phyloP scores from a whole-genome alignment of 2,113 vertebrate species.

The Prionailurus viverrinus region DNA sequence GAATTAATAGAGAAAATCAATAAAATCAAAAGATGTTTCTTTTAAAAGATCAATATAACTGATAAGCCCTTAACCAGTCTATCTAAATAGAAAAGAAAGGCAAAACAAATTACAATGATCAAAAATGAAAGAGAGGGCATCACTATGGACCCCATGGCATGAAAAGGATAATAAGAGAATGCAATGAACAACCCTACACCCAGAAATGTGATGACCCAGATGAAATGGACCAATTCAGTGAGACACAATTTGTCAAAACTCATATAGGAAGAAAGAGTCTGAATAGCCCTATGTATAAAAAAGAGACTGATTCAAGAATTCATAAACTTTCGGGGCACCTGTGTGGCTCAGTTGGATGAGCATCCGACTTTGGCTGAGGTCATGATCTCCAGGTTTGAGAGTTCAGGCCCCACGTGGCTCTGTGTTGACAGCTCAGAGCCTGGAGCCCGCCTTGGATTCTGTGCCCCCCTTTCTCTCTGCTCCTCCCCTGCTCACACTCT shows the following conservation, averaged over 20 bases:
- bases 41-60: background rate
- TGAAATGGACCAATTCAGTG: background rate
- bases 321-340: background rate
- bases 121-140: background rate
- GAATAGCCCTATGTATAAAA: background rate
- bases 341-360: too few relatives aligned
- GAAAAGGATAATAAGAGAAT: background rate
- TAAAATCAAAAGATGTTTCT: background rate
- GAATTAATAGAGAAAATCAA: background rate
- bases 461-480: too few relatives aligned
- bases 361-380: too few relatives aligned
- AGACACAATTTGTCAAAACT: background rate
- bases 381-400: too few relatives aligned
- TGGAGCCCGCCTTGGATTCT: too few relatives aligned
- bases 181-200: background rate
- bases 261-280: background rate
- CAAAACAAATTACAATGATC: background rate
- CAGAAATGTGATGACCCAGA: background rate
- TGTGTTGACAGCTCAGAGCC: too few relatives aligned
- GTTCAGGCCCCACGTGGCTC: too few relatives aligned
- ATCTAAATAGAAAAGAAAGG: background rate
- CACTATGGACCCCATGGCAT: background rate
- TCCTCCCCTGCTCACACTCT: too few relatives aligned
- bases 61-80: background rate
- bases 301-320: background rate